A percentile compares a stretch with the other conserved stretches of the same genome.
Conservation (phyloP, 30 jellyfish, hydroid and myxozoan genomes). For the Chrysaora quinquecirrha region DNA sequence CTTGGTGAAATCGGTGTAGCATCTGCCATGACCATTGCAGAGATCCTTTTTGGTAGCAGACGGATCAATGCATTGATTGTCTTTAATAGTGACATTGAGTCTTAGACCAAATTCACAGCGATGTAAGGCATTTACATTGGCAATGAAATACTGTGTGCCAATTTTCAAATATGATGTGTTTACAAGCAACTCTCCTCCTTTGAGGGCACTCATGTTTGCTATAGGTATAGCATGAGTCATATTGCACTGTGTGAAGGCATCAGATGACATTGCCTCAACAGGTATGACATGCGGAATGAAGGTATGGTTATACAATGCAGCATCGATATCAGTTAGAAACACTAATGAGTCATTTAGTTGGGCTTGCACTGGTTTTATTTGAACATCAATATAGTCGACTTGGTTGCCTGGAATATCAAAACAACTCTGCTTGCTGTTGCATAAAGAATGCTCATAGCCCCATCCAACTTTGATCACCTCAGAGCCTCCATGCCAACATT, state of each 20-base stretch:
- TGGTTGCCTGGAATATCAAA: slow-evolving; percentile 52
- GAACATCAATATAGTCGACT: slow-evolving; percentile 80
- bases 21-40: slow-evolving; percentile 91
- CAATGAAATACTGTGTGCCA: slow-evolving; percentile 93
- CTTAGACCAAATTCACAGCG: slow-evolving; percentile 95
- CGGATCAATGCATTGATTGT: slow-evolving; percentile 72
- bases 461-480: slow-evolving; percentile 90
- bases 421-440: slow-evolving; percentile 87
- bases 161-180: slow-evolving; percentile 66
- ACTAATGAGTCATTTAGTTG: slow-evolving; percentile 83
- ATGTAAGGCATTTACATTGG: slow-evolving; percentile 79
- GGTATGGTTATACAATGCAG: slow-evolving; percentile 61
- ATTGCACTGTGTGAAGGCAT: slow-evolving; percentile 81
- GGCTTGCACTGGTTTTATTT: slow-evolving; percentile 87
- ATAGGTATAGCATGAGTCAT: slow-evolving; percentile 78
- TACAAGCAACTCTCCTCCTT: slow-evolving; percentile 56
- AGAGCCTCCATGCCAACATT: slow-evolving; percentile 87
- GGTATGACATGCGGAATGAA: slow-evolving; percentile 89
- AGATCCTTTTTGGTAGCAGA: slow-evolving; percentile 4
- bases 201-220: slow-evolving; percentile 51
- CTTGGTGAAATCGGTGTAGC: slow-evolving; percentile 78
- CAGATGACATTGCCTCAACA: slow-evolving; percentile 71
- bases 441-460: slow-evolving; percentile 92
- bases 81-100: slow-evolving; percentile 90
- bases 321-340: slow-evolving; percentile 82